Conservation (phyloP, 37 sponge, comb jelly and placozoan species). For the Haliclona indistincta region DNA sequence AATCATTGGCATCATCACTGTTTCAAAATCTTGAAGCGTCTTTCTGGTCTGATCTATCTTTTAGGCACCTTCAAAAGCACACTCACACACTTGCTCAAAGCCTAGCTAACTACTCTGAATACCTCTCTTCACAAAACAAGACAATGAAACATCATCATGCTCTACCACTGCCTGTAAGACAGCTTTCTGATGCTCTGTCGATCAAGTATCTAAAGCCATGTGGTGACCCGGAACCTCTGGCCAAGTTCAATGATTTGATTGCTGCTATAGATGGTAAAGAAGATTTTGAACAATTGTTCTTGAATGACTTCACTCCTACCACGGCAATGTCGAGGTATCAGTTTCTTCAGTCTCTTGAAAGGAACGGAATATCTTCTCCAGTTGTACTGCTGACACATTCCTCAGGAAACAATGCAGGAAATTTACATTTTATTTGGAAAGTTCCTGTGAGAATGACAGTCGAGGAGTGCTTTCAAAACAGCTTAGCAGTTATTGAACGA, state of each 20-base stretch:
- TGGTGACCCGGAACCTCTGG: background rate
- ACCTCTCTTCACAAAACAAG: background rate
- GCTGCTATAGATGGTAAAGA: background rate
- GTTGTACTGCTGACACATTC: background rate
- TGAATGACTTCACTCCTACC: background rate
- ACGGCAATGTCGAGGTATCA: background rate
- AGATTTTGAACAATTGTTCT: background rate
- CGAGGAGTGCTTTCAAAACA: background rate
- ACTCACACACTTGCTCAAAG: background rate
- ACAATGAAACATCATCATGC: background rate
- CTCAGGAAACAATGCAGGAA: conserved; percentile 11
- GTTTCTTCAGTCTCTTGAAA: background rate
- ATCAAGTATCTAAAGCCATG: background rate
- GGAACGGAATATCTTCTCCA: background rate
- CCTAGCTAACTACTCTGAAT: background rate
- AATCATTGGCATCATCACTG: background rate
- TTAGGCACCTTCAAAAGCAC: background rate
- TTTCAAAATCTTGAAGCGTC: background rate
- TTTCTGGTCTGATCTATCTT: background rate
- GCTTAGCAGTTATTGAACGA: background rate
- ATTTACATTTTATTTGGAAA: background rate
- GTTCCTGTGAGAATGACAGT: background rate
- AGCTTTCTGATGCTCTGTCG: background rate
- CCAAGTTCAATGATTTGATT: background rate
- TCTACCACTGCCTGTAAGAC: background rate